Percentiles rank a stretch among this genome's conserved stretches.
These are phyloP conservation scores for Drymonia ruficornis DNA, from an alignment of 2,888 invertebrate species.

Conservation along the genomic window DNA sequence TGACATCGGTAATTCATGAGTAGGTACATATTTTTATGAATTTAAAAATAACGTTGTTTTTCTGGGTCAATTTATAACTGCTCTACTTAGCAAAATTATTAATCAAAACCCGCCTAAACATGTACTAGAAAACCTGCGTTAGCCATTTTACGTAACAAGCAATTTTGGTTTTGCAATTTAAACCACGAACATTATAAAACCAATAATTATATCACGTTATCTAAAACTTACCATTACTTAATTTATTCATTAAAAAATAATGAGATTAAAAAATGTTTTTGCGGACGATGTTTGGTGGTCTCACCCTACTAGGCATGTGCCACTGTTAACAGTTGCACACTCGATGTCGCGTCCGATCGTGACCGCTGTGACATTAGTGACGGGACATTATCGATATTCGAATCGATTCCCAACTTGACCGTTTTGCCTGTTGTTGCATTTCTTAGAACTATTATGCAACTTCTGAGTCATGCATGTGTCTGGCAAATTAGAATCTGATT, in stretches of 20 bases:
- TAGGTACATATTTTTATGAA: too few species aligned
- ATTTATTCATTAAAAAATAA: too few species aligned
- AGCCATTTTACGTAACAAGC: not conserved
- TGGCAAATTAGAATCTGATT: too few species aligned
- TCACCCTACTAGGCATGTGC: slow-evolving; percentile 13
- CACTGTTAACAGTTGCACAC: slow-evolving; percentile 51
- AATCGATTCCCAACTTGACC: not conserved
- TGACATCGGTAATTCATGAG: too few species aligned
- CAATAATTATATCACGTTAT: too few species aligned
- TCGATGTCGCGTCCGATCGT: slow-evolving; percentile 47
- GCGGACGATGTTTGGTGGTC: too few species aligned
- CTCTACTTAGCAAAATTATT: not conserved
- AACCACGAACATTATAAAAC: too few species aligned
- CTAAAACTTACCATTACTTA: too few species aligned
- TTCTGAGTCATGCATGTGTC: too few species aligned
- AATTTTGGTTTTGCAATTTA: slow-evolving; percentile 1
- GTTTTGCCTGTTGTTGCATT: slow-evolving; percentile 12
- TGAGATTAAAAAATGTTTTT: too few species aligned
- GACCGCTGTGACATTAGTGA: slow-evolving; percentile 39
- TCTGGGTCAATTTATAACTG: not conserved
- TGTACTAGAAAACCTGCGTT: not conserved
- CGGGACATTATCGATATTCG: slow-evolving; percentile 45
- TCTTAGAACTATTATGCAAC: slow-evolving; percentile 3
- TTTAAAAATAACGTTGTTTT: too few species aligned
- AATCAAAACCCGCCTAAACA: not conserved